Base-by-base conservation (phyloP, 2,797 vertebrate species). In the Gallinago solitaria region DNA sequence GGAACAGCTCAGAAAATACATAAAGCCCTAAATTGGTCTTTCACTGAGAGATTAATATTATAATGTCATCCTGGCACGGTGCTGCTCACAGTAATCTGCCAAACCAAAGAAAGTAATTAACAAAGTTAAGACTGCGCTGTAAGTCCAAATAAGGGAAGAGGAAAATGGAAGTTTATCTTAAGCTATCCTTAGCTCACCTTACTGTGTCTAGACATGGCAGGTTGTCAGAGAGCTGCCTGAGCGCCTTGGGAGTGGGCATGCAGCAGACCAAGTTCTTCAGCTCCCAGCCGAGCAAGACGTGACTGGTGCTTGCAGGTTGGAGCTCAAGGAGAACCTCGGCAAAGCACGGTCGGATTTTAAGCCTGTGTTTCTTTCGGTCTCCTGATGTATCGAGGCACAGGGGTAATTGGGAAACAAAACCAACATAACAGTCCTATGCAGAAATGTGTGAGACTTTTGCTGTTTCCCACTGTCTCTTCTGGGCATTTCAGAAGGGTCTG, bases 171-270 rank as follows among this genome's bases (percentile, higher is more conserved):
- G 64, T 92, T 93, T 92, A 92, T 68, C 68, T 91, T 77, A 56
- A 87, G 68, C 67, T 92, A 53, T 90, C 83, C 81, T 89, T 70
- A 93, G 81, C 68, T 96, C 86, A 93, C 89, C 84, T 93, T 84
- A 30, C 48, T 71, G 8, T 64, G 77, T 27, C 74, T 87, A 33
- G 74, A 79, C 3, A 1, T 92, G 70, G 39, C 75, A 82, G 80
- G 56, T 61, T 94, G 68, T 95, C 71, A 93, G 74, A 89, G 89
- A 89, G 13, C 19, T 54, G 33, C 20, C 60, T 20, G 35, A 67
- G 56, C 1, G 13, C 59, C 35, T 57, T 82, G 57, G 68, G 53
- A 80, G 50, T 0, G 7, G 50, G 24, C 37, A 25, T 13, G 48
- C 37, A 87, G 64, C 28, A 89, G 63, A 87, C 18, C 47, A 60